These are phyloP conservation scores for Trisateles emortualis DNA, from an alignment of 2,888 invertebrate genomes.

Conservation along the genomic window DNA sequence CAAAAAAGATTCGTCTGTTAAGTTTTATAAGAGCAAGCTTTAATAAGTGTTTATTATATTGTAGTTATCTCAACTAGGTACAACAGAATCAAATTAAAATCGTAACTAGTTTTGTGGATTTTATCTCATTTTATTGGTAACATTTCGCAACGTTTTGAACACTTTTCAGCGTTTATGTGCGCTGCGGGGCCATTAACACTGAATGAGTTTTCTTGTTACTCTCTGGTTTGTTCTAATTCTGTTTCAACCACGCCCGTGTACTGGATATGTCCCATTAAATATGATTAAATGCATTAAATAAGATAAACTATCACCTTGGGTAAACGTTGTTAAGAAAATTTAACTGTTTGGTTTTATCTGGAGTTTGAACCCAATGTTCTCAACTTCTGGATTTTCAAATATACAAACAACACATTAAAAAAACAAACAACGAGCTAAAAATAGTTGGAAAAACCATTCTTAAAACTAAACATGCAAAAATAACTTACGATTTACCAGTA, in stretches of 20 bases:
- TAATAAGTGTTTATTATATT: no score
- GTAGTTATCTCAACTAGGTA: no score
- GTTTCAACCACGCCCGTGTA: background rate
- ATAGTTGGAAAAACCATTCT: no score
- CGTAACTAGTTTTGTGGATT: background rate
- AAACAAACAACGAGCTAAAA: no score
- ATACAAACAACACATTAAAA: no score
- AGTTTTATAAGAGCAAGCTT: no score
- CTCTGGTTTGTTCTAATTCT: background rate
- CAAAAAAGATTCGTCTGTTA: no score
- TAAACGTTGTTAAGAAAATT: background rate
- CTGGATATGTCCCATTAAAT: background rate
- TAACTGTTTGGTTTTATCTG: background rate
- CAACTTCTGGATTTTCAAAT: no score
- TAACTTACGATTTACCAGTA: no score
- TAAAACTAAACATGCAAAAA: no score
- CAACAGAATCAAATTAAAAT: background rate
- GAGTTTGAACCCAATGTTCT: no score
- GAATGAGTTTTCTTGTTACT: constrained; percentile 4
- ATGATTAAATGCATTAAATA: background rate
- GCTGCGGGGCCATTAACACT: constrained; percentile 3
- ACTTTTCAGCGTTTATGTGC: constrained; percentile 1
- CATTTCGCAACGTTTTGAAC: background rate
- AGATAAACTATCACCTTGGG: constrained; percentile 1
- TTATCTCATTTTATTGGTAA: background rate